Base-by-base conservation (phyloP, 2,797 vertebrate species). In the Heteromormyrus szaboi region DNA sequence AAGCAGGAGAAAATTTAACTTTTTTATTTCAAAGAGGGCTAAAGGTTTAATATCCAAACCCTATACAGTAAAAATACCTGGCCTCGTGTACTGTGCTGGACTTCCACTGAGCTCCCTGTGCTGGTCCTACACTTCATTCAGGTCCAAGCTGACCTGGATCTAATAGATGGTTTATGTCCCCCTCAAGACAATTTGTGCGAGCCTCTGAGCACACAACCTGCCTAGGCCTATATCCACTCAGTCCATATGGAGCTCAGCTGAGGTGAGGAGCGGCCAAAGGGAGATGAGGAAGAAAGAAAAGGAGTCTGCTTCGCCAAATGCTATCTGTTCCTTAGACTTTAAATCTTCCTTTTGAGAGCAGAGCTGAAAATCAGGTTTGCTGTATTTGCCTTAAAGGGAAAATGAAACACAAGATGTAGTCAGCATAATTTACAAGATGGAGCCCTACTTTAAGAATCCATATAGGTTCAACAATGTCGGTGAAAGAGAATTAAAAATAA, bases 61-160 rank as follows among this genome's bases (percentile, higher is more conserved):
- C 91, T 91, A 87, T 90, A 89, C 84, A 88, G 90, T 93, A 93
- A 94, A 92, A 93, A 92, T 92, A 90, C 91, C 91, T 86, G 90
- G 91, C 86, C 91, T 91, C 90, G 89, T 12, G 90, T 91, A 89
- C 86, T 86, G 86, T 90, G 89, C 90, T 92, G 91, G 91, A 94
- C 93, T 93, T 92, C 91, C 92, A 37, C 65, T 33, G 3, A 72
- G 29, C 65, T 37, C 11, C 12, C 65, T 72, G 29, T 33, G 91
- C 91, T 91, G 93, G 93, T 92, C 90, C 90, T 91, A 90, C 88
- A 90, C 91, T 94, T 95, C 90, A 93, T 92, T 91, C 89, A 87
- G 90, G 92, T 95, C 91, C 94, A 95, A 92, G 91, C 92, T 90
- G 92, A 93, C 92, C 92, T 94, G 93, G 93, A 95, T 93, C 94